Evolutionary conservation across 2,113 vertebrate genomes (phyloP), one percentile per base, ranked within the genome.

Genomic region (Leptobrachium ailaonicum): DNA sequence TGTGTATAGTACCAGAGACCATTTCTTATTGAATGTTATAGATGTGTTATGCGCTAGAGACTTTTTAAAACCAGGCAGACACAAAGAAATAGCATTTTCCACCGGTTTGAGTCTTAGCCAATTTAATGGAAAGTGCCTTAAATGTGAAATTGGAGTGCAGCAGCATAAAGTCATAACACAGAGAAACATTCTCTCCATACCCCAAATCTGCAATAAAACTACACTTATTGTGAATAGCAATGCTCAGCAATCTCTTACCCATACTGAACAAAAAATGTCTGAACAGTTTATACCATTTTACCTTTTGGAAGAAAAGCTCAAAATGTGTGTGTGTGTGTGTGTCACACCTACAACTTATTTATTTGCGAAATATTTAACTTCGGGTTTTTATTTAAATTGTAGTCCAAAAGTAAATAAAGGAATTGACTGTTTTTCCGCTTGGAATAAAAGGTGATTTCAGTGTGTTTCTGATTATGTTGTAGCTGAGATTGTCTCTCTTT

Each of bases 141-240:
- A 32, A 32, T 32, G 20, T 32, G 20, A 32, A 32, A 32, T 32
- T 32, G 20, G 20, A 32, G 20, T 32, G 20, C 20, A 32, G 20
- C 20, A 32, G 20, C 20, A 32, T 78, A 50, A 71, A 62, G 54
- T 60, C 43, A 47, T 62, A 70, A 78, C 54, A 78, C 71, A 66
- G 54, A 78, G 50, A 63, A 20, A 32, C 76, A 71, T 78, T 77
- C 58, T 77, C 53, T 62, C 56, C 42, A 71, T 71, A 78, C 54
- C 42, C 76, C 63, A 50, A 78, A 56, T 78, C 76, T 47, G 76
- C 56, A 78, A 4, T 44, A 43, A 78, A 50, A 66, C 41, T 42
- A 41, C 11, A 71, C 9, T 68, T 12, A 20, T 47, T 70, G 69
- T 40, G 63, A 43, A 78, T 63, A 62, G 67, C 54, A 71, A 47